A percentile compares a stretch with the other conserved stretches of the same genome.
These are phyloP conservation scores for Volucella inanis DNA, from an alignment of 2,888 invertebrate genomes.

Conservation along the genomic window DNA sequence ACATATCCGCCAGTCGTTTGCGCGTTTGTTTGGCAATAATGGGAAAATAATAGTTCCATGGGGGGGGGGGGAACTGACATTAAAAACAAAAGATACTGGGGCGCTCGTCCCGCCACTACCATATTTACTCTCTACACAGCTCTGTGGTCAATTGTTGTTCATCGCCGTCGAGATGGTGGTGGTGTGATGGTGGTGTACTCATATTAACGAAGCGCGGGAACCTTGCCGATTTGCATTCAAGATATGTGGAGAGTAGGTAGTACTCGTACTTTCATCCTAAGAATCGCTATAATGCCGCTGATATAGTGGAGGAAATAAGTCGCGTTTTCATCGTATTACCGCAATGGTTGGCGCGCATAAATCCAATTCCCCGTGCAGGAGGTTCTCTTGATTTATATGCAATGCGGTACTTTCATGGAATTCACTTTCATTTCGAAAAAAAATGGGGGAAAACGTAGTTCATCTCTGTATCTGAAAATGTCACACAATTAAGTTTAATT, in stretches of 20 bases:
- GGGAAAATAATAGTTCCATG: conserved; percentile 69
- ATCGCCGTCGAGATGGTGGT: conserved; percentile 29
- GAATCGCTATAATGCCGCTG: conserved; percentile 15
- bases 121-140: neutral
- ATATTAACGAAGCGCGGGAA: conserved; percentile 70
- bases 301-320: neutral
- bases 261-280: conserved; percentile 13
- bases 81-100: conserved; percentile 68
- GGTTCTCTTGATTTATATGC: conserved; percentile 28
- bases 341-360: conserved; percentile 13
- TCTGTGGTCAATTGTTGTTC: conserved; percentile 68
- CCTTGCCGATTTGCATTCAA: conserved; percentile 46
- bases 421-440: neutral
- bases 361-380: conserved; percentile 14
- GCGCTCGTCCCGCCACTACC: conserved; percentile 26
- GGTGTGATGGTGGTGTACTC: conserved; percentile 10
- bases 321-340: conserved; percentile 9
- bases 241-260: neutral
- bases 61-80: conserved; percentile 34
- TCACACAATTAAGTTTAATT: conserved; percentile 58
- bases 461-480: neutral
- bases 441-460: neutral
- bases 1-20: conserved; percentile 40
- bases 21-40: conserved; percentile 72
- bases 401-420: conserved; percentile 2